Evolutionary conservation across 2,888 invertebrate species (phyloP), one percentile per base, ranked within the genome.

Genomic region (Subacronicta megacephala): DNA sequence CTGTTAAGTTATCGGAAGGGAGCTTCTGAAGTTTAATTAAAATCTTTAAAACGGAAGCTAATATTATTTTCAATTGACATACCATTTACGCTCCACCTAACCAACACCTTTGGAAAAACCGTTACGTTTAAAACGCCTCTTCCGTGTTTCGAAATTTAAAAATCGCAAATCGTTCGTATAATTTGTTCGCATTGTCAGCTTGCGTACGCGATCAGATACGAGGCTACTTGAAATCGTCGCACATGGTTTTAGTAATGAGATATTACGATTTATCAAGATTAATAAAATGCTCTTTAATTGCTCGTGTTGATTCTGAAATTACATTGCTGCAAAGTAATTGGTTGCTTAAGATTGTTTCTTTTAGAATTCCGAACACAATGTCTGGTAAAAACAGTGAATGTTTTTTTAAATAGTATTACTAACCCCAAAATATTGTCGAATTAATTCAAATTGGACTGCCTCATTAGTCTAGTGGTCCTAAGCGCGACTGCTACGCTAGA

Each of bases 111-210:
- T 38, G 40, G 33, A 61, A 62, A 63, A 72, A 67, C 66, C 68
- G 75, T 72, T 75, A 68, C 44, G 49, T 60, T 71, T 18, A 58
- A 67, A 64, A 74, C 82, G 78, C 80, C 80, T 76, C 71, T 85
- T 84, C 63, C 72, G 59, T 83, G 82, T 85, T 67, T 71, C 67
- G 66, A 72, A 72, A 71, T 74, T 75, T 75, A 55, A 75, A 78
- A 81, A 78, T 75, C 66, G 73, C 70, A 66, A 63, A 78, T 74
- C 58, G 57, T 40, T 65, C 59, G 59, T 59, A 59, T 70, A 77
- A 76, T 78, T 78, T 75, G 69, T 68, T 62, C 69, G 75, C 78
- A 83, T 85, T 87, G 88, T 84, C 90, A 89, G 88, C 89, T 89
- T 85, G 89, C 84, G 52, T 56, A 63, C 46, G 38, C 55, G 50